Evolutionary conservation across 2,888 invertebrate genomes (phyloP), one percentile per base, ranked within the genome.

Genomic region (Clostera curtula): DNA sequence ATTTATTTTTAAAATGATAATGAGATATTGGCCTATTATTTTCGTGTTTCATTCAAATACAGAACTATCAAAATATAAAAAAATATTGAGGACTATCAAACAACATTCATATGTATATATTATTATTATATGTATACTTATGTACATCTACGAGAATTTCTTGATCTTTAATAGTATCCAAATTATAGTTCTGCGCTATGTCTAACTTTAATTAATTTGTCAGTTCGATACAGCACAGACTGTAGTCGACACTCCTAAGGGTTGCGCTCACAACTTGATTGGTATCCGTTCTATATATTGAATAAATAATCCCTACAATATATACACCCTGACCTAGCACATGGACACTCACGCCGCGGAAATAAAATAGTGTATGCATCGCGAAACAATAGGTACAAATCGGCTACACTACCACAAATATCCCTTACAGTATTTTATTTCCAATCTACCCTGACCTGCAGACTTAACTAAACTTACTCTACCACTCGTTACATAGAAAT

Each of bases 61-160:
- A 85, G 84, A 84, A 83, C 84, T 85, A 84, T 83, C 85, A 84
- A 85, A 84, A 85, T 85, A 84, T 84, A 84, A 85, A 85, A 82
- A 85, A 84, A 83, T 84, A 84, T 83, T 66, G 79, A 80, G 75
- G 79, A 83, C 80, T 82, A 83, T 83, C 79, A 82, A 80, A 80
- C 80, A 77, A 82, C 82, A 77, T 82, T 71, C 73, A 77, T 75
- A 74, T 79, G 77, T 83, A 82, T 79, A 76, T 74, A 65, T 62
- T 66, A 63, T 64, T 69, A 69, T 64, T 65, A 69, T 76, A 73
- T 75, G 71, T 71, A 73, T 71, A 67, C 62, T 59, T 76, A 76
- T 76, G 71, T 82, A 82, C 76, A 80, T 69, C 79, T 80, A 82
- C 79, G 66, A 77, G 77, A 80, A 70, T 67, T 74, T 74, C n/a